These are phyloP conservation scores for Catostomus latipinnis DNA, from an alignment of 2,797 vertebrate genomes.

Conservation along the genomic window DNA sequence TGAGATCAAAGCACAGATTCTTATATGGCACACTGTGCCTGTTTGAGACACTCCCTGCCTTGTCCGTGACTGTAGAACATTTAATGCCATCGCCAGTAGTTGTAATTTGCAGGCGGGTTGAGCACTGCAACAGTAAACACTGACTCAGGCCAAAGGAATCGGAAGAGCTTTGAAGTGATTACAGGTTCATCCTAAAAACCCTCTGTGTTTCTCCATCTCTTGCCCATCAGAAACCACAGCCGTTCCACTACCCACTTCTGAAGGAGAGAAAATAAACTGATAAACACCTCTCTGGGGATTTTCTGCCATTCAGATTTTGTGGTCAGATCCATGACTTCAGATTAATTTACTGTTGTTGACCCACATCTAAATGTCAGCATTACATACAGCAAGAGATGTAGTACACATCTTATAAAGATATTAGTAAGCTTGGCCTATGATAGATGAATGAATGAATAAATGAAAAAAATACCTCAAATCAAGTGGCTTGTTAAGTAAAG, in stretches of 20 bases:
- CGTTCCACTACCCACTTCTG: constrained; percentile 32
- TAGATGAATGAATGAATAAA: too few relatives aligned
- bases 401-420: neutral
- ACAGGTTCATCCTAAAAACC: constrained; percentile 81
- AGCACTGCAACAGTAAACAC: constrained; percentile 86
- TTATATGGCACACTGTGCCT: constrained; percentile 17
- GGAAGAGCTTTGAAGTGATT: constrained; percentile 94
- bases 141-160: constrained; percentile 92
- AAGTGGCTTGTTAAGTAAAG: neutral
- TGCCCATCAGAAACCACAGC: constrained; percentile 54
- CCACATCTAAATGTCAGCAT: neutral
- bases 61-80: constrained; percentile 84
- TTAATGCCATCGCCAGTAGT: constrained; percentile 78
- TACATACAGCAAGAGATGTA: neutral
- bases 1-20: constrained; percentile 29
- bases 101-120: constrained; percentile 82
- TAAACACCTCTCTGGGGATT: neutral
- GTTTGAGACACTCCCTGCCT: constrained; percentile 36
- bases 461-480: neutral
- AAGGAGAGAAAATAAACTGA: neutral
- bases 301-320: too few relatives aligned
- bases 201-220: constrained; percentile 60
- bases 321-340: too few relatives aligned
- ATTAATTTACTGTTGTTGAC: too few relatives aligned
- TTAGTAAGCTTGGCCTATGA: neutral